A percentile compares a stretch with the other conserved stretches of the same genome.
phyloP scores from a whole-genome alignment of 2,888 invertebrate species.

The Bellardia bayeri region DNA sequence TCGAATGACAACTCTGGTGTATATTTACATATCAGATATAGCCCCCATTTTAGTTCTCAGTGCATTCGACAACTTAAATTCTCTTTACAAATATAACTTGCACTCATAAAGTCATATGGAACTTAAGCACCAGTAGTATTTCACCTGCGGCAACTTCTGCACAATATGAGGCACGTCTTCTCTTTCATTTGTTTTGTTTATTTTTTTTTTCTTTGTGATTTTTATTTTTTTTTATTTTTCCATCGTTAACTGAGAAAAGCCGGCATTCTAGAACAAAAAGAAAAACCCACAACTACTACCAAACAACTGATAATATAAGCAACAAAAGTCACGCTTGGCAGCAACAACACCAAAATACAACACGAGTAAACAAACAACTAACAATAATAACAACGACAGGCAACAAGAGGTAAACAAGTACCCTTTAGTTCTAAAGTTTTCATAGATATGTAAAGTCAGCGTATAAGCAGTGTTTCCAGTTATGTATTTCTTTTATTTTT shows the following conservation, averaged over 20 bases:
- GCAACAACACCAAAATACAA: constrained; percentile 56
- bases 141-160: constrained; percentile 69
- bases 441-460: no score
- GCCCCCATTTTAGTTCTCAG: not conserved
- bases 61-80: constrained; percentile 33
- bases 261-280: constrained; percentile 62
- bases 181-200: constrained; percentile 44
- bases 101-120: constrained; percentile 41
- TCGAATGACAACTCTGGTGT: no score
- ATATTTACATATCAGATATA: not conserved
- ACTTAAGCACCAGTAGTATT: constrained; percentile 37
- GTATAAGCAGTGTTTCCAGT: no score
- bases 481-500: no score
- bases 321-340: constrained; percentile 73
- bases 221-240: constrained; percentile 35
- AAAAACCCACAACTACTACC: constrained; percentile 54
- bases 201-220: constrained; percentile 42
- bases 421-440: not conserved
- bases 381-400: constrained; percentile 34
- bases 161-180: constrained; percentile 60
- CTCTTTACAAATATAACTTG: constrained; percentile 38
- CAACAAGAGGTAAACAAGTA: constrained; percentile 56
- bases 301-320: constrained; percentile 58
- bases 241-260: constrained; percentile 60
- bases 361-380: constrained; percentile 21